phyloP scores from a whole-genome alignment of 2,113 vertebrate genomes.

The Varanus salvator region DNA sequence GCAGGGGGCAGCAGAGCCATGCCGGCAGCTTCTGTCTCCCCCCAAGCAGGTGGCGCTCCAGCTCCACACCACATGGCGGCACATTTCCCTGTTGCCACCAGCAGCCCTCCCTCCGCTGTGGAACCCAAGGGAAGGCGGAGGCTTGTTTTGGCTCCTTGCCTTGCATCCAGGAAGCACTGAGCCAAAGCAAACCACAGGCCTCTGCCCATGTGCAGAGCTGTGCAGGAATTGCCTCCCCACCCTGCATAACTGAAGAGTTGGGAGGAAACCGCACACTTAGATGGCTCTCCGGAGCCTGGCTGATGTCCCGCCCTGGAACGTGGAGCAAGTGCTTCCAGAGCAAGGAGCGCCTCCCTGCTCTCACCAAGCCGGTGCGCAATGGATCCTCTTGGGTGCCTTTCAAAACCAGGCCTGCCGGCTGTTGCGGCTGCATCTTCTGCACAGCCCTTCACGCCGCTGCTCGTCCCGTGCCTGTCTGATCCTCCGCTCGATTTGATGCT shows the following conservation, averaged over 20 bases:
- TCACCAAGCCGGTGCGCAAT: too few species aligned
- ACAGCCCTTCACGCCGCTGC: not conserved
- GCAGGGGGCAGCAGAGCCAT: not conserved
- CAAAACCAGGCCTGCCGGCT: not conserved
- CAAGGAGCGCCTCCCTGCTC: not conserved
- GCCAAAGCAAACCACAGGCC: not conserved
- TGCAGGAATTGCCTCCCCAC: not conserved
- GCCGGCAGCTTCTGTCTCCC: not conserved
- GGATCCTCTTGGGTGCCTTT: too few species aligned
- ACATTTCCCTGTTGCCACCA: too few species aligned
- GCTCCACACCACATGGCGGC: too few species aligned
- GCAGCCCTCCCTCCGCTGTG: too few species aligned
- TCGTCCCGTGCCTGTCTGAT: not conserved
- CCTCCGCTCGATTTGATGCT: slow-evolving; percentile 3
- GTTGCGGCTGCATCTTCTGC: slow-evolving; percentile 3
- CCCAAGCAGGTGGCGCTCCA: not conserved
- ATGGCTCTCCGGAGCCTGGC: not conserved
- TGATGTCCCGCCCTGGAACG: not conserved
- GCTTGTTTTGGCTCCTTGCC: not conserved
- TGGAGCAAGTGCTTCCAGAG: not conserved
- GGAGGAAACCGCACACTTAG: too few species aligned
- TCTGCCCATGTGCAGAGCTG: slow-evolving; percentile 2
- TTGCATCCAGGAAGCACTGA: not conserved
- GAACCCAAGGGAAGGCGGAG: too few species aligned
- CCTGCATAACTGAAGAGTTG: not conserved